Percentiles rank a stretch among this genome's conserved stretches.
Conservation (phyloP, 2,888 invertebrate genomes). For the Lasioglossum oenotherae region DNA sequence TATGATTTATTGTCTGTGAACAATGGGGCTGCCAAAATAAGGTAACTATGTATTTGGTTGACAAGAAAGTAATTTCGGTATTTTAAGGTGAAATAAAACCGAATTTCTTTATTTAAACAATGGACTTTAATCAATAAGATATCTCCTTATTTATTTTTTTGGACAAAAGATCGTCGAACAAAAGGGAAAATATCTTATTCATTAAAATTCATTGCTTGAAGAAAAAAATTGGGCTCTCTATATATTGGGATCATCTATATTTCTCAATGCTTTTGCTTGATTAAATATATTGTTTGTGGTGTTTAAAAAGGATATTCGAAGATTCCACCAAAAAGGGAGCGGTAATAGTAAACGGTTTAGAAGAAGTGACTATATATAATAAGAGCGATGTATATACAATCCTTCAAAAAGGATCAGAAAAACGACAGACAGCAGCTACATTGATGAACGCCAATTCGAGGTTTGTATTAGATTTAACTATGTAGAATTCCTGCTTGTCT, state of each 20-base stretch:
- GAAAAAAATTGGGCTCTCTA: too few relatives aligned
- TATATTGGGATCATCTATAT: background rate
- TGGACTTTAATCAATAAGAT: too few relatives aligned
- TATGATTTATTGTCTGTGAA: conserved; percentile 94
- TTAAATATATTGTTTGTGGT: background rate
- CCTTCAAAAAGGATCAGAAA: conserved; percentile 93
- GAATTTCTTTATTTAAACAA: too few relatives aligned
- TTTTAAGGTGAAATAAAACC: too few relatives aligned
- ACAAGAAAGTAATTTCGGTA: too few relatives aligned
- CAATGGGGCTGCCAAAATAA: conserved; percentile 90
- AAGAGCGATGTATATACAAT: conserved; percentile 95
- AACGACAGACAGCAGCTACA: conserved; percentile 96
- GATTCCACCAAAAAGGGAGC: conserved; percentile 93
- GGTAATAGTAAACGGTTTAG: conserved; percentile 95
- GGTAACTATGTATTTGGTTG: conserved; percentile 66
- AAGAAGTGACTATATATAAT: conserved; percentile 95
- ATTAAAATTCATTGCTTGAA: too few relatives aligned
- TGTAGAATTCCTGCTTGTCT: background rate
- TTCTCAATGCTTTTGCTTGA: conserved; percentile 1
- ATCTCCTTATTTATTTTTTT: too few relatives aligned
- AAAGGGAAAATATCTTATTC: too few relatives aligned
- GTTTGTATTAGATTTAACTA: conserved; percentile 82
- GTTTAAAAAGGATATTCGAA: conserved; percentile 88
- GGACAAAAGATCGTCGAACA: too few relatives aligned
- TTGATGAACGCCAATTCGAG: conserved; percentile 97